Evolutionary conservation across 2,797 vertebrate species (phyloP), one percentile per base, ranked within the genome.

Genomic region (Smutsia temminckii): DNA sequence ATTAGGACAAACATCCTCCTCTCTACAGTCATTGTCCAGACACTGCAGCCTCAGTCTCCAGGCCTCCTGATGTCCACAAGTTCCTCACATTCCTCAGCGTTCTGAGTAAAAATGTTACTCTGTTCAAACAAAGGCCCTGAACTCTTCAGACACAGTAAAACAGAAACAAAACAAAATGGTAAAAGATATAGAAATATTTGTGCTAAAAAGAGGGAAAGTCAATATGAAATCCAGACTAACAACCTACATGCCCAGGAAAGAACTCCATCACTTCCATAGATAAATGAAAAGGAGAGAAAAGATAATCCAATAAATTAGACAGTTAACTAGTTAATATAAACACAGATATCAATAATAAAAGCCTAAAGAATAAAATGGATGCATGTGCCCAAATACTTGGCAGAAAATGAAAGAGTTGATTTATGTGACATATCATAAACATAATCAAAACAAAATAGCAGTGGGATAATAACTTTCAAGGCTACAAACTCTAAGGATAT

Each of bases 101-200:
- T 49, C 55, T 40, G 4, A 10, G 46, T 37, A 83, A 51, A 66
- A 13, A 83, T 8, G 23, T 8, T 74, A 85, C 46, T 46, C 23
- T 55, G 69, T 20, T 87, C 57, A 92, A 85, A 89, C 37, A 34
- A 0, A 72, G 66, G 37, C 5, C 20, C 17, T 63, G 49, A 79
- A 53, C 61, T 68, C 79, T 64, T 51, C 42, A 78, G 34, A 55
- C 18, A 87, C 21, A 77, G 42, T 40, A 84, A 89, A 95, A 55
- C 18, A 72, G 89, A 85, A 80, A 23, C n/a, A 91, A 96, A 80
- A 84, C 51, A 79, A 68, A 85, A 81, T 4, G 9, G 78, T 29
- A 89, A 85, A 89, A 92, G 27, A 55, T 12, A 53, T 18, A 46
- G 8, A 78, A 85, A 25, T 42, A 57, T 51, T 92, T 53, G 83